Evolutionary conservation across 2,113 vertebrate species (phyloP).

Genomic region (Xenus cinereus): DNA sequence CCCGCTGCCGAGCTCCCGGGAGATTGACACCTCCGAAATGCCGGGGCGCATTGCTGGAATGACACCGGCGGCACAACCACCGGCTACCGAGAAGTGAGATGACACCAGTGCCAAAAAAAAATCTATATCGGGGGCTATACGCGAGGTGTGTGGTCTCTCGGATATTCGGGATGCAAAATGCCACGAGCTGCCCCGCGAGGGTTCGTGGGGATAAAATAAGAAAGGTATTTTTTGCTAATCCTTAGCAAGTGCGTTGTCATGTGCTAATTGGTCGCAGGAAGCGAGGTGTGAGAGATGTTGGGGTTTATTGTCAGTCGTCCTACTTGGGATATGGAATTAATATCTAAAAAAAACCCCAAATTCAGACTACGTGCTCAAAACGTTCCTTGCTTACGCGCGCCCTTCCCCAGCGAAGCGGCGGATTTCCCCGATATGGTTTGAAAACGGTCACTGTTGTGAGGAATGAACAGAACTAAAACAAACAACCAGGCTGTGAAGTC

Average conservation of each 20-base stretch:
- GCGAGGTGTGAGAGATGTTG: neutral
- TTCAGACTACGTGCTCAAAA: neutral
- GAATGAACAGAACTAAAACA: neutral
- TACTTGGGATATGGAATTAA: neutral
- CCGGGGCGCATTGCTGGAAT: neutral
- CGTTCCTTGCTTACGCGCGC: neutral
- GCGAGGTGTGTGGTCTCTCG: conserved; percentile 10
- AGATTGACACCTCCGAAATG: neutral
- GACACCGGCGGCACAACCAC: neutral
- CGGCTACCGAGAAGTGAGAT: neutral
- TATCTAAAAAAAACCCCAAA: neutral
- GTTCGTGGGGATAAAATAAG: neutral
- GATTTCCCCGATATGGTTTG: neutral
- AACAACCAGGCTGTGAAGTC: neutral
- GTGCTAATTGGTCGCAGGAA: neutral
- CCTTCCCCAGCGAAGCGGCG: neutral
- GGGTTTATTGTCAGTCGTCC: neutral
- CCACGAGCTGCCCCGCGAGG: neutral
- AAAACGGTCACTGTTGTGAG: neutral
- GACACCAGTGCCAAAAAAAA: fast-evolving
- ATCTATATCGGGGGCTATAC: fast-evolving
- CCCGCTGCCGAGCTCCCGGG: neutral
- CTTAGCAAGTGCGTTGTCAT: neutral
- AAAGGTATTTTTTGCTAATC: neutral
- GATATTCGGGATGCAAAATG: neutral